Conservation (phyloP, 2,797 vertebrate genomes). For the Toxotes lorentzi region DNA sequence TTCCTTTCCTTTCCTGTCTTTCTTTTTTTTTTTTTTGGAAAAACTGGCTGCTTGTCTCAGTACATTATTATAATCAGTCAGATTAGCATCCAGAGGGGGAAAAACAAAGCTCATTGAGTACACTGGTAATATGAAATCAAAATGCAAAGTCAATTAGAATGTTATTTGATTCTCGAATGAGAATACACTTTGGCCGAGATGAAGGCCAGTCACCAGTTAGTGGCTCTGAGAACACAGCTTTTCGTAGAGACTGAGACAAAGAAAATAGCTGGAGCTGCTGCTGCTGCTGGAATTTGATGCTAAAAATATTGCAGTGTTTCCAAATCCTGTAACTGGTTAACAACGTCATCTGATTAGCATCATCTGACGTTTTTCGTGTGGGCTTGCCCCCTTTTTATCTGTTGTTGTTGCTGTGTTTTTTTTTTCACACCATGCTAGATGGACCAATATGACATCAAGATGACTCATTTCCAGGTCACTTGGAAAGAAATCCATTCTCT, state of each 20-base stretch:
- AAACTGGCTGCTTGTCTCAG: constrained; percentile 37
- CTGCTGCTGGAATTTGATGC: background rate
- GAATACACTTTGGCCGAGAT: constrained; percentile 11
- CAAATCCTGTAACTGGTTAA: background rate
- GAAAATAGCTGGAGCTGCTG: background rate
- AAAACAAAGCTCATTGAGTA: constrained; percentile 29
- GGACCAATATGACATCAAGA: background rate
- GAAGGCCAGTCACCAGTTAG: background rate
- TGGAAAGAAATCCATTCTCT: background rate
- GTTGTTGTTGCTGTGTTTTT: background rate
- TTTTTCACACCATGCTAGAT: background rate
- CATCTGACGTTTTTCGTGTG: background rate
- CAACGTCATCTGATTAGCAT: background rate
- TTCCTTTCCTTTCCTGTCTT: background rate
- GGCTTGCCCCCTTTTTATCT: background rate
- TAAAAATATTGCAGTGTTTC: background rate
- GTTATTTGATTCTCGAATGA: constrained; percentile 23
- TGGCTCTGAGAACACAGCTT: background rate
- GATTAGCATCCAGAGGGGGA: constrained; percentile 19
- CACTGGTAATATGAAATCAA: constrained; percentile 42
- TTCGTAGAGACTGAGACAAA: background rate
- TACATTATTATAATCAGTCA: constrained; percentile 40
- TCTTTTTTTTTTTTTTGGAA: background rate
- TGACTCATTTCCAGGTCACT: background rate
- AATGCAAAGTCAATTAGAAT: constrained; percentile 42